These are phyloP conservation scores for Glaucidium brasilianum DNA, from an alignment of 2,113 vertebrate species.

Conservation along the genomic window DNA sequence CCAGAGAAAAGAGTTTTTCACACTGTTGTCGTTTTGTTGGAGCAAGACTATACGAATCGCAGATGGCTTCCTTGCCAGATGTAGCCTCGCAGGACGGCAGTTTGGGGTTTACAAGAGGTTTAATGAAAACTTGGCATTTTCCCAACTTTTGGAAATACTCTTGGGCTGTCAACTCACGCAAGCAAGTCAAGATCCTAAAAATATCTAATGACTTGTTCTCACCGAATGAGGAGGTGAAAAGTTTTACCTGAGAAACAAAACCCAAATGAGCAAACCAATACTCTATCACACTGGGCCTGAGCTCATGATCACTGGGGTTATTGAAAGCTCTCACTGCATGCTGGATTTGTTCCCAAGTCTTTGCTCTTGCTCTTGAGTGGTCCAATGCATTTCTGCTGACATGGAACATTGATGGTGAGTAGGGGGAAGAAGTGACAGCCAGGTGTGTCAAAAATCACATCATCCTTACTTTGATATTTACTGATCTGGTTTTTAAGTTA, in stretches of 20 bases:
- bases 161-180: conserved; percentile 61
- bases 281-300: background rate
- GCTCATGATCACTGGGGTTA: conserved; percentile 2
- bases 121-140: conserved; percentile 78
- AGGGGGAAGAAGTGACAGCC: background rate
- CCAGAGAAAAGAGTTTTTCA: conserved; percentile 79
- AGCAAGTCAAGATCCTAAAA: conserved; percentile 27
- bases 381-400: background rate
- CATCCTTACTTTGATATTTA: background rate
- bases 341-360: background rate
- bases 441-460: background rate
- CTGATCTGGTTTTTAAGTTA: background rate
- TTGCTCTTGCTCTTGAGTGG: background rate
- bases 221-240: conserved; percentile 30
- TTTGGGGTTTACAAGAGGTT: conserved; percentile 78
- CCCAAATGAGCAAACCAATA: background rate
- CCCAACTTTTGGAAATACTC: conserved; percentile 71
- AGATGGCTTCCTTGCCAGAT: conserved; percentile 82
- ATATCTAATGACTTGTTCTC: conserved; percentile 38
- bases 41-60: conserved; percentile 70
- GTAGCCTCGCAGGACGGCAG: conserved; percentile 67
- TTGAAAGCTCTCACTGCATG: background rate
- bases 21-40: conserved; percentile 82
- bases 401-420: background rate
- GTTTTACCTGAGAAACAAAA: conserved; percentile 65